Conservation (phyloP, 2,888 invertebrate genomes). For the Pteria penguin region DNA sequence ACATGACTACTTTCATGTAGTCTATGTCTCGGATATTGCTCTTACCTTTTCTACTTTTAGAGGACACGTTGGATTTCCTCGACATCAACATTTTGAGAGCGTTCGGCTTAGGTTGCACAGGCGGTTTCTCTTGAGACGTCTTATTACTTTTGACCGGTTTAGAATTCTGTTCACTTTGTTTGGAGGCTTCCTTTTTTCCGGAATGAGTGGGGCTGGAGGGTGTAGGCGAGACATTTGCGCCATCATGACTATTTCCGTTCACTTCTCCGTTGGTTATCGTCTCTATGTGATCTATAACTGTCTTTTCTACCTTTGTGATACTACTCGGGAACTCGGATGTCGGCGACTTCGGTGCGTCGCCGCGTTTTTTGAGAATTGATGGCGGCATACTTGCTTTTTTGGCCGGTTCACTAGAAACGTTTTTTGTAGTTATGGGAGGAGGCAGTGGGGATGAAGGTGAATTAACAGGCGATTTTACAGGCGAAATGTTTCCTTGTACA, state of each 20-base stretch:
- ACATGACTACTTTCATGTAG: no score
- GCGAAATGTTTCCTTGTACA: not conserved
- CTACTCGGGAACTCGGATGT: not conserved
- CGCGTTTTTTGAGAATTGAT: slow-evolving; percentile 21
- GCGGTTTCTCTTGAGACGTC: slow-evolving; percentile 19
- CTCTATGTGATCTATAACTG: not conserved
- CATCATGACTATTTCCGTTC: not conserved
- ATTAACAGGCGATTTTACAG: slow-evolving; percentile 2
- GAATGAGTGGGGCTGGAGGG: not conserved
- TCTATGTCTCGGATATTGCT: no score
- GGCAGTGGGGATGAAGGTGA: slow-evolving; percentile 3
- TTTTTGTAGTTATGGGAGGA: not conserved
- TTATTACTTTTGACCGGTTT: slow-evolving; percentile 26
- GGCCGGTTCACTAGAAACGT: not conserved
- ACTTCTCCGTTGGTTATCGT: slow-evolving; percentile 15
- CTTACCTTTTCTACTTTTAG: not conserved
- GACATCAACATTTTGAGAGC: not conserved
- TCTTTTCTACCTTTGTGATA: not conserved
- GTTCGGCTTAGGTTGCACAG: slow-evolving; percentile 13
- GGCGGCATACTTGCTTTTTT: slow-evolving; percentile 1
- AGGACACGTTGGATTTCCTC: not conserved
- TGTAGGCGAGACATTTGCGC: not conserved
- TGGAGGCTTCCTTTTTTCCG: slow-evolving; percentile 5
- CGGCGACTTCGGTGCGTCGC: not conserved
- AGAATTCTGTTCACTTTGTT: slow-evolving; percentile 27